Percentiles rank a stretch among this genome's conserved stretches.
phyloP scores from a whole-genome alignment of 2,888 invertebrate genomes.

The Apamea anceps region DNA sequence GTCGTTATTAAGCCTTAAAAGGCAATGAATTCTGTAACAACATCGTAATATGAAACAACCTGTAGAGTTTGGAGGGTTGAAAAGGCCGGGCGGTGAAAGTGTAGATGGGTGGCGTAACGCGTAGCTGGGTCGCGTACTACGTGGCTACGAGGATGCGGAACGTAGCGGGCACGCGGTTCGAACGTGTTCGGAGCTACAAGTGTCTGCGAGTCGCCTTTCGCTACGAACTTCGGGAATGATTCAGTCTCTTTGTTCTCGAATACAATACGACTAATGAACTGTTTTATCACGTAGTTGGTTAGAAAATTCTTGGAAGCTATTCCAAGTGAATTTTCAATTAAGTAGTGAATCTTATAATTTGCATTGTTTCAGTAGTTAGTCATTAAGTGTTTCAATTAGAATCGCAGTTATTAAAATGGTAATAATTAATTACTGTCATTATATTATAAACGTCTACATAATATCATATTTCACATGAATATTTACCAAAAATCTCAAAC shows the following conservation, averaged over 20 bases:
- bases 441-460: not conserved
- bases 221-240: conserved; percentile 21
- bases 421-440: no score
- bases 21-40: conserved; percentile 62
- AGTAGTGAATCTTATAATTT: not conserved
- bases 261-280: conserved; percentile 29
- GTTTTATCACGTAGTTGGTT: conserved; percentile 12
- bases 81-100: conserved; percentile 36
- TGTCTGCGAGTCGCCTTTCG: conserved; percentile 46
- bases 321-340: conserved; percentile 2
- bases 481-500: no score
- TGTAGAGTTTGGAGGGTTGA: conserved; percentile 50
- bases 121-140: conserved; percentile 38
- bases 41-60: conserved; percentile 56
- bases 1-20: conserved; percentile 53
- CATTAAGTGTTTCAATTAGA: not conserved
- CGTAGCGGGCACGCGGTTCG: conserved; percentile 42
- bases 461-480: not conserved
- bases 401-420: not conserved
- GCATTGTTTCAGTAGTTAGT: not conserved
- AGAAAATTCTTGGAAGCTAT: conserved; percentile 6
- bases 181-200: conserved; percentile 59
- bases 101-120: conserved; percentile 41
- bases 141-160: conserved; percentile 32
- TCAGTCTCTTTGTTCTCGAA: conserved; percentile 31